Evolutionary conservation across 2,888 invertebrate genomes (phyloP), one percentile per base, ranked within the genome.

Genomic region (Andrena trimmerana): DNA sequence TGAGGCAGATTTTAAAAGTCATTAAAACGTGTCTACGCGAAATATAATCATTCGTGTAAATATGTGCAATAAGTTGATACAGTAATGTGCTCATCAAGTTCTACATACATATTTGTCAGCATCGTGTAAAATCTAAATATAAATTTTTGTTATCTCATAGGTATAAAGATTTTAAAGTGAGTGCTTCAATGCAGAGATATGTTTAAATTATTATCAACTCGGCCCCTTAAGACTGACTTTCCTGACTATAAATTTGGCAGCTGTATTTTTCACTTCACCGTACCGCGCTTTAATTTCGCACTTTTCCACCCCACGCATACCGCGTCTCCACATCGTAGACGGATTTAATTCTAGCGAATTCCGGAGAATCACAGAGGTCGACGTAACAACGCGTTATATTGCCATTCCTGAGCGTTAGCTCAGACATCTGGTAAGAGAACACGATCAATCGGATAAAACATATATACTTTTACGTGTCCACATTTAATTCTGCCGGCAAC

Each of bases 281-380:
- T 24, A 24, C 20, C 50, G 65, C 50, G 54, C 66, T 80, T 78
- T 75, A 81, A 74, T 81, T 75, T 77, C 72, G 60, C 76, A 70
- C 77, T 79, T 75, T 79, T 72, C 63, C 27, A 70, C 62, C 27
- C 24, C 24, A 20, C 68, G 68, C 63, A 60, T 42, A 27, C 69
- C 67, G 62, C 62, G 16, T 62, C 36, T 81, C 60, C 65, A 29
- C 54, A 48, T 60, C 27, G 83, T 59, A 68, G 88, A 78, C 85
- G 79, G 85, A 88, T 89, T 89, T 89, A 82, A 89, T 89, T 89
- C 84, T 84, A 88, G 83, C 78, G 89, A 89, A 89, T 89, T 89
- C 88, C 88, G 33, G 77, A 67, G 79, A 85, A 86, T 89, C 88
- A 89, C 81, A 69, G 60, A 81, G 73, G 81, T 72, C 81, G 83